These are phyloP conservation scores for Asobara japonica DNA, from an alignment of 1,140 invertebrate species.

Conservation along the genomic window DNA sequence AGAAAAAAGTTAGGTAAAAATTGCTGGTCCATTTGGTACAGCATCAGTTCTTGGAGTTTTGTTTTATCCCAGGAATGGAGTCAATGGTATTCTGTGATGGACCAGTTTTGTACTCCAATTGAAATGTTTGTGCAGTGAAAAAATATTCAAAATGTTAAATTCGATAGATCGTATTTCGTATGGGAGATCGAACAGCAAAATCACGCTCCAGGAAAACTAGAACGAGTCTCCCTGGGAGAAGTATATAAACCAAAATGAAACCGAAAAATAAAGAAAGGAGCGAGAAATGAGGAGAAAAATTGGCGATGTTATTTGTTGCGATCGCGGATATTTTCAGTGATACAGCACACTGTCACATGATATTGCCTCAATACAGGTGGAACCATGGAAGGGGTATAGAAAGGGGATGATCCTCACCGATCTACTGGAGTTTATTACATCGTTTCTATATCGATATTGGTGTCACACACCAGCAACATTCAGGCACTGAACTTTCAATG, in stretches of 20 bases:
- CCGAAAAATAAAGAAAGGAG: neutral
- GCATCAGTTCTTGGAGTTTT: too few relatives aligned
- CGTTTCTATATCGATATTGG: neutral
- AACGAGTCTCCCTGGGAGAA: neutral
- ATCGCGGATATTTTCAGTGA: neutral
- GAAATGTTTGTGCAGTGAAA: too few relatives aligned
- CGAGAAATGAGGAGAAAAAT: conserved; percentile 1
- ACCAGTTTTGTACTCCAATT: too few relatives aligned
- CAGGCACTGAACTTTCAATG: neutral
- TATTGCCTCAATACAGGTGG: neutral
- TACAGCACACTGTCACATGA: conserved; percentile 9
- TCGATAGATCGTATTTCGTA: too few relatives aligned
- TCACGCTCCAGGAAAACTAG: neutral
- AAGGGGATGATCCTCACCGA: neutral
- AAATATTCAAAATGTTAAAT: too few relatives aligned
- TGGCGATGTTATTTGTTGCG: neutral
- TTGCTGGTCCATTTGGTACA: too few relatives aligned
- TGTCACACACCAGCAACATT: neutral
- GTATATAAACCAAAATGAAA: neutral
- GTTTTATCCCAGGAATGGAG: too few relatives aligned
- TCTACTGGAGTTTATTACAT: conserved; percentile 1
- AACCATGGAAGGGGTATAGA: neutral
- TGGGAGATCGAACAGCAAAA: neutral
- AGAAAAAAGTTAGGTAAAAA: neutral
- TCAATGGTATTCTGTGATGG: too few relatives aligned